Evolutionary conservation across 2,113 vertebrate genomes (phyloP).

Genomic region (Notothenia rossii): DNA sequence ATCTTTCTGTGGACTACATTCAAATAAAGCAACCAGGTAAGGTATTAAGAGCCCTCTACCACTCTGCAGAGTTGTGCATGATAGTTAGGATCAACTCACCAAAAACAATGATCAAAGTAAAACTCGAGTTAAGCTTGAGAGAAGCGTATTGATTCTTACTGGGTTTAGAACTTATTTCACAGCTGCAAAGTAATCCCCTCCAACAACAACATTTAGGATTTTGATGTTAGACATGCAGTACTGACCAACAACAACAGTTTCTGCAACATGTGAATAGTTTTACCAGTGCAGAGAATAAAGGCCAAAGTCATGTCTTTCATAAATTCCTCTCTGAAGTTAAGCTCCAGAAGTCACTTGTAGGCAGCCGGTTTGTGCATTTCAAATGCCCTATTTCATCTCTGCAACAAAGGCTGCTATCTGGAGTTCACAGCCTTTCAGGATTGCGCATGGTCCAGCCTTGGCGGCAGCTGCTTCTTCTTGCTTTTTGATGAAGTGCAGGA

Average conservation of each 20-base stretch:
- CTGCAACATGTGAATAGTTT: slow-evolving; percentile 9
- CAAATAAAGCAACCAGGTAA: not conserved
- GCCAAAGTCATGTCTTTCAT: slow-evolving; percentile 43
- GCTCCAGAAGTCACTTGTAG: slow-evolving; percentile 32
- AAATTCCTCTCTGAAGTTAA: slow-evolving; percentile 28
- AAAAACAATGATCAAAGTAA: not conserved
- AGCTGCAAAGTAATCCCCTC: not conserved
- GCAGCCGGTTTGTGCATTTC: slow-evolving; percentile 35
- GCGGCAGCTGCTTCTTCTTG: slow-evolving; percentile 33
- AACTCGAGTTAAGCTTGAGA: not conserved
- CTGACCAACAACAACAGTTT: not conserved
- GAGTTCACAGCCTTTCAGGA: slow-evolving; percentile 41
- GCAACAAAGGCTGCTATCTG: slow-evolving; percentile 35
- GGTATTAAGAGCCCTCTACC: no score
- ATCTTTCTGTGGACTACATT: not conserved
- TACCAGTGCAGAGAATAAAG: slow-evolving; percentile 33
- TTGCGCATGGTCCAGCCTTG: slow-evolving; percentile 18
- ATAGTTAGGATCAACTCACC: not conserved
- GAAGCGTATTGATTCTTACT: not conserved
- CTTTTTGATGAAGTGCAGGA: slow-evolving; percentile 54
- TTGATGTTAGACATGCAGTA: not conserved
- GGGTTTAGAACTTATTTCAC: not conserved
- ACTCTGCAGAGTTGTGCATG: not conserved
- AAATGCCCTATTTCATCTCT: slow-evolving; percentile 39
- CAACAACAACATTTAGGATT: not conserved